Base-by-base conservation (phyloP, 2,113 vertebrate species). In the Diglossa brunneiventris region DNA sequence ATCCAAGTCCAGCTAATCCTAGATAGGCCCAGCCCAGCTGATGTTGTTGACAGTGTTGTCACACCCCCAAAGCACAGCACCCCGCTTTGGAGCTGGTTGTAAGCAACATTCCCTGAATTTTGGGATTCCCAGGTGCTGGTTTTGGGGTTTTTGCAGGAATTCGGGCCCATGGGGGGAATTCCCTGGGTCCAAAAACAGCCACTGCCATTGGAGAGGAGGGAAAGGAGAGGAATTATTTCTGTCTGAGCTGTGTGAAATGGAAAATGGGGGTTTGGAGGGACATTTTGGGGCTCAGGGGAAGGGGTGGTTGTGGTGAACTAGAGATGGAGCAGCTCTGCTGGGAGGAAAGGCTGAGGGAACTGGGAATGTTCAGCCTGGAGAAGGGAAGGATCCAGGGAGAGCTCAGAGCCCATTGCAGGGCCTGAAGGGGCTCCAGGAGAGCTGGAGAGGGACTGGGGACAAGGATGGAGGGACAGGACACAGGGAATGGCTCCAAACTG, bases 21-120 rank as follows among this genome's bases (percentile, higher is more conserved):
- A 2, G 35, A 1, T 2, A 15, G 35, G 20, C 72, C 39, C 26
- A 9, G 20, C 3, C 18, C 75, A n/a, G 64, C 39, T 35, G 3
- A 12, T 2, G 68, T 1, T 21, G 47, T 14, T 49, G 47, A 3
- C 19, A 0, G 39, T 1, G 50, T 2, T 10, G 47, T 26, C 59
- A 10, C n/a, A 1, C 52, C 31, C 27, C 22, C 10, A 24, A 18
- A 2, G 20, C 20, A 1, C 77, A 20, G 24, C 70, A 4, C 33
- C 26, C 64, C 68, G 6, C 22, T 31, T 9, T 27, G 9, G 46
- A 56, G 94, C 28, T 31, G 56, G 19, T 3, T 42, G 24, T 6
- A 6, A 74, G 61, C 50, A 19, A 16, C 0, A 1, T 12, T 52
- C 4, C 1, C 78, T 13, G 18, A 11, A 1, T 26, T 23, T 10